Base-by-base conservation (phyloP, 2,113 vertebrate species). In the Otus sunia region DNA sequence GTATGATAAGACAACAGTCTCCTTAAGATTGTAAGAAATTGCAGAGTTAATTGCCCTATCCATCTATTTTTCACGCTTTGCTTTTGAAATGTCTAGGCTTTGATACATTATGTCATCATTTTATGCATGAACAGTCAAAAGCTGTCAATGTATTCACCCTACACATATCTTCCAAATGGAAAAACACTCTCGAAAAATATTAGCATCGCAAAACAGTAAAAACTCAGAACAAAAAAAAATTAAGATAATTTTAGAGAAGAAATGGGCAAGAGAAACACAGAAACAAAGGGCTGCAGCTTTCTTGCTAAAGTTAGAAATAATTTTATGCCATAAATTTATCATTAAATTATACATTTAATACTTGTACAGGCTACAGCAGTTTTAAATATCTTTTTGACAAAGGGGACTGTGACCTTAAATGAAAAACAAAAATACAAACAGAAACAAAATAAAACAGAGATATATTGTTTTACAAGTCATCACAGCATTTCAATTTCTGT, bases 41-140 rank as follows among this genome's bases (percentile, higher is more conserved):
- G 2, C 39, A 74, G 74, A 86, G 41, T 39, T 92, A 92, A 92
- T 78, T 86, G 27, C 27, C 60, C 64, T 84, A 92, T 55, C 47
- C 20, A 80, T 77, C 59, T 77, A 49, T 62, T 96, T 90, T 81
- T 80, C 92, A 89, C 0, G 0, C 34, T 67, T 89, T 81, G 17
- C 36, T 92, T 95, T 88, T 75, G 39, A 95, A 94, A 81, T 80
- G 17, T 45, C 83, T 94, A n/a, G 43, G 52, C 23, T 89, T 89
- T 89, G 50, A 77, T 81, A 86, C 6, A 67, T 90, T 94, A 92
- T 78, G 73, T 94, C 83, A 96, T 59, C 49, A 72, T 91, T 92
- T 81, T 56, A 94, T 89, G 56, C 69, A 96, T 52, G 60, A 96
- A 63, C 55, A 91, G 68, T 86, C 83, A 93, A 83, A 88, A 92